A percentile compares a stretch with the other conserved stretches of the same genome.
These are phyloP conservation scores for Catharus minimus DNA, from an alignment of 2,113 vertebrate genomes.

Conservation along the genomic window DNA sequence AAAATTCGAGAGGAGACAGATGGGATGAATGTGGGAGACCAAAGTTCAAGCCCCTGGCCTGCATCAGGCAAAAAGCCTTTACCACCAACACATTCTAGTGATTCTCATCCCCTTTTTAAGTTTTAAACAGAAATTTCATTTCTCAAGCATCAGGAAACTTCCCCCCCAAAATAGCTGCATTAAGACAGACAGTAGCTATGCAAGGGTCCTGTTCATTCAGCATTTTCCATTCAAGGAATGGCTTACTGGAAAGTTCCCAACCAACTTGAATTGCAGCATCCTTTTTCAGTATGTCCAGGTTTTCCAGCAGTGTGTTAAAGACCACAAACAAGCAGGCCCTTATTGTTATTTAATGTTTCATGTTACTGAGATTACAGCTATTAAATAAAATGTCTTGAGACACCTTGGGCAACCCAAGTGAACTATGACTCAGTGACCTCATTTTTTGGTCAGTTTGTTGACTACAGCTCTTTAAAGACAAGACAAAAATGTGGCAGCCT, in stretches of 20 bases:
- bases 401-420: not conserved
- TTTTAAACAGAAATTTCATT: not conserved
- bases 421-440: not conserved
- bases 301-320: not conserved
- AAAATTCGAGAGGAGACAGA: not conserved
- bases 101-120: not conserved
- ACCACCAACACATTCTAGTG: not conserved
- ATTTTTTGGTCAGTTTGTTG: not conserved
- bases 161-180: not conserved
- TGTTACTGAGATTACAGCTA: not conserved
- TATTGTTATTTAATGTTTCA: not conserved
- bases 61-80: not conserved
- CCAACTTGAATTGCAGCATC: conserved; percentile 13
- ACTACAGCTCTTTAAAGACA: not conserved
- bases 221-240: conserved; percentile 22
- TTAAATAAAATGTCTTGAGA: not conserved
- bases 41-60: not conserved
- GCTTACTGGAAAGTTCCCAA: conserved; percentile 20
- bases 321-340: conserved; percentile 1
- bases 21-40: not conserved
- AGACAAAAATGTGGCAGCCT: not conserved
- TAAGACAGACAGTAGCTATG: not conserved
- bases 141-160: not conserved
- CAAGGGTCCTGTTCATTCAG: conserved; percentile 9
- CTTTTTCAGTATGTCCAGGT: not conserved